A percentile compares a stretch with the other conserved stretches of the same genome.
Evolutionary conservation across 2,888 invertebrate species (phyloP).

Genomic region (Phalangium opilio): DNA sequence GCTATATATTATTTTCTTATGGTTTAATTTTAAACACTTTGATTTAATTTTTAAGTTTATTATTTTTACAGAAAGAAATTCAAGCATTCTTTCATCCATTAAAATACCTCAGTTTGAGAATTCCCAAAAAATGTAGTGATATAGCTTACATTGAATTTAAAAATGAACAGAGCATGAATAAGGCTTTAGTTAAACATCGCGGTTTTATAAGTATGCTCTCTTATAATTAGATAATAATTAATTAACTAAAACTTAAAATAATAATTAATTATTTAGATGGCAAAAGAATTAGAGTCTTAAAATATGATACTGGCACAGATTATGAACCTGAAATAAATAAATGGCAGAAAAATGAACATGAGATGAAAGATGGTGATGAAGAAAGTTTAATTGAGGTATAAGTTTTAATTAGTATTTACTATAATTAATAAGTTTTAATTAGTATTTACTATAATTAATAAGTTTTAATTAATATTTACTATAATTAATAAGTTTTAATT

Average conservation of each 20-base stretch:
- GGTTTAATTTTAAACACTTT: neutral
- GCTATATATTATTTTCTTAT: no score
- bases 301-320: neutral
- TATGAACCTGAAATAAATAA: conserved; percentile 4
- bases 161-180: conserved; percentile 58
- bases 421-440: no score
- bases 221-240: no score
- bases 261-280: neutral
- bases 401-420: no score
- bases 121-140: conserved; percentile 55
- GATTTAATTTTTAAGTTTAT: conserved; percentile 5
- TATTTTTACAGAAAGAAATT: conserved; percentile 62
- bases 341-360: no score
- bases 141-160: conserved; percentile 84
- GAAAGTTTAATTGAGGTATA: conserved; percentile 6
- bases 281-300: neutral
- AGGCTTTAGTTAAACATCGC: conserved; percentile 66
- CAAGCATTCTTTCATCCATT: conserved; percentile 69
- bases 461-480: no score
- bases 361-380: neutral
- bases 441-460: no score
- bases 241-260: no score
- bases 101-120: conserved; percentile 49
- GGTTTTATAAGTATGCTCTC: conserved; percentile 57
- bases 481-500: no score